phyloP scores from a whole-genome alignment of 2,797 vertebrate species.

The Antrozous pallidus region DNA sequence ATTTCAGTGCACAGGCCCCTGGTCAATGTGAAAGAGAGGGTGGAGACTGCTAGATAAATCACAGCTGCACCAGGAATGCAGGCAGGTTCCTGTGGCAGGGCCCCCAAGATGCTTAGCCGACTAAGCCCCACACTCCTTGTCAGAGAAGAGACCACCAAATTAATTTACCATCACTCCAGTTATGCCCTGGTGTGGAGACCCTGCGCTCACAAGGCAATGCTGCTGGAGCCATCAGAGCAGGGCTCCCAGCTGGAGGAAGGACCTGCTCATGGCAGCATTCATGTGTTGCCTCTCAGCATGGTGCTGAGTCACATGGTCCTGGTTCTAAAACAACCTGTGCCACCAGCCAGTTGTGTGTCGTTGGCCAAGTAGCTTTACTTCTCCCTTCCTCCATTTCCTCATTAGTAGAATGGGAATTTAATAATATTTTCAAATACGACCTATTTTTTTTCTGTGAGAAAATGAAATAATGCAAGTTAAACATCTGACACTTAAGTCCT shows the following conservation, averaged over 20 bases:
- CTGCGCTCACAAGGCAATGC: background rate
- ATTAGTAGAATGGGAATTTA: background rate
- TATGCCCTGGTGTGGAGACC: background rate
- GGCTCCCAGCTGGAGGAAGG: background rate
- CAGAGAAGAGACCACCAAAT: background rate
- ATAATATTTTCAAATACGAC: background rate
- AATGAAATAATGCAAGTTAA: background rate
- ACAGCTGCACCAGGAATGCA: background rate
- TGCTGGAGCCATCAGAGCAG: background rate
- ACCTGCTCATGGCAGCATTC: accelerated
- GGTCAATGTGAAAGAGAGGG: background rate
- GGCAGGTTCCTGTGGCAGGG: background rate
- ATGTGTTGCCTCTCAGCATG: background rate
- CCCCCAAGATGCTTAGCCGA: background rate
- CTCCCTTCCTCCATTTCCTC: background rate
- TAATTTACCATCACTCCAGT: background rate
- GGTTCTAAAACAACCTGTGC: background rate
- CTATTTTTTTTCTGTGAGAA: background rate
- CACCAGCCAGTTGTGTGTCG: background rate
- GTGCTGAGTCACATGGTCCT: background rate
- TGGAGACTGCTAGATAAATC: background rate
- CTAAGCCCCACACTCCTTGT: accelerated
- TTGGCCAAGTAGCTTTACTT: background rate
- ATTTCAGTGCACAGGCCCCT: background rate
- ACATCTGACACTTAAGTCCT: background rate